Evolutionary conservation across 2,888 invertebrate genomes (phyloP).

Genomic region (Fissipunctia ypsillon): DNA sequence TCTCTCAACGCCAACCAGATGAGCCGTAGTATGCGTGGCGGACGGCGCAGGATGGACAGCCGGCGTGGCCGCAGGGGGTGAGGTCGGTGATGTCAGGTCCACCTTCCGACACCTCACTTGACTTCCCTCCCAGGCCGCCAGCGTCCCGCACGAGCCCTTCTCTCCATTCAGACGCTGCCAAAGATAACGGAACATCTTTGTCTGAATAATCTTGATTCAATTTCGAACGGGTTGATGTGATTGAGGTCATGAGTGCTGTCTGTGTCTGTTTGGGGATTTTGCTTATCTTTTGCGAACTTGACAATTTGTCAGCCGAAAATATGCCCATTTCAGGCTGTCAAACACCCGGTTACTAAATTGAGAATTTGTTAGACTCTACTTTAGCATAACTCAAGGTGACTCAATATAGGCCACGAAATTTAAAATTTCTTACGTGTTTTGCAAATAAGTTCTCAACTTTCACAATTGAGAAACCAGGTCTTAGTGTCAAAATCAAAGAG

Average conservation of each 20-base stretch:
- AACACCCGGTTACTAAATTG: too few species aligned
- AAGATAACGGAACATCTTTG: constrained; percentile 72
- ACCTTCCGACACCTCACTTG: constrained; percentile 92
- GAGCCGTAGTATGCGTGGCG: constrained; percentile 78
- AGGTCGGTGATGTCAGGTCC: constrained; percentile 86
- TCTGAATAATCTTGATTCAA: constrained; percentile 69
- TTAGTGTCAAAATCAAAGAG: too few species aligned
- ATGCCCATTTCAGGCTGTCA: too few species aligned
- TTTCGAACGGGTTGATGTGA: constrained; percentile 57
- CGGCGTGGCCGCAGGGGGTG: constrained; percentile 82
- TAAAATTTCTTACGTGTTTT: too few species aligned
- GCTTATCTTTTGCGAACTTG: too few species aligned
- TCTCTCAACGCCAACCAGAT: constrained; percentile 85
- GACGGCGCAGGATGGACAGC: constrained; percentile 82
- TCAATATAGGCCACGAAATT: too few species aligned
- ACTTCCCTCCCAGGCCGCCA: constrained; percentile 92
- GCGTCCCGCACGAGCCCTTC: constrained; percentile 92
- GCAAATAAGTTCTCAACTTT: too few species aligned
- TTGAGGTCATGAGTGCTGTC: constrained; percentile 46
- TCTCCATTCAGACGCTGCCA: constrained; percentile 92
- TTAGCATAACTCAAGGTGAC: too few species aligned
- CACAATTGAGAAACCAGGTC: too few species aligned
- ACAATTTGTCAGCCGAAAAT: too few species aligned
- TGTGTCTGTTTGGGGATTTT: neutral
- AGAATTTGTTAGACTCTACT: too few species aligned